Conservation (phyloP, 2,797 vertebrate species). For the Eulemur albifrons region DNA sequence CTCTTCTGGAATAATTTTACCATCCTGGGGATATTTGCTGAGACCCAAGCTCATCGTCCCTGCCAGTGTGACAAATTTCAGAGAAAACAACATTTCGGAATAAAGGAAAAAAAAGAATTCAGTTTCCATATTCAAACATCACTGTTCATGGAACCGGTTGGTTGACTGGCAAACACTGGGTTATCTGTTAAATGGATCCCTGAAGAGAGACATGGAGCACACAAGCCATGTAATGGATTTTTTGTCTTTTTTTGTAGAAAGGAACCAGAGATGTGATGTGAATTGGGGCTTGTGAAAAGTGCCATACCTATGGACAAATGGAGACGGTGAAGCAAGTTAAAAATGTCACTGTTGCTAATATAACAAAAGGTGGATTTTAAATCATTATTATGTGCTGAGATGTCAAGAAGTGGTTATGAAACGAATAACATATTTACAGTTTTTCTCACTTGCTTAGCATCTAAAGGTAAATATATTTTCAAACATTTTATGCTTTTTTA, state of each 20-base stretch:
- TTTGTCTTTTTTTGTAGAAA: background rate
- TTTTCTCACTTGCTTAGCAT: background rate
- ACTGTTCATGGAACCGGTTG: background rate
- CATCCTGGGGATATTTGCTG: background rate
- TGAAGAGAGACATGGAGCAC: background rate
- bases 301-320: background rate
- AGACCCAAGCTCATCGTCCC: background rate
- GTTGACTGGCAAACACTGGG: background rate
- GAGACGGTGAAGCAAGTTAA: background rate
- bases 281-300: background rate
- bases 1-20: constrained; percentile 4
- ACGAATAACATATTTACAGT: constrained; percentile 16
- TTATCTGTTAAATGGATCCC: background rate
- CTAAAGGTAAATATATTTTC: constrained; percentile 17
- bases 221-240: background rate
- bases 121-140: constrained; percentile 4
- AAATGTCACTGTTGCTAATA: background rate
- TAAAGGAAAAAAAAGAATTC: background rate
- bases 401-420: constrained; percentile 24
- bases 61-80: background rate
- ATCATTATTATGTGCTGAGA: constrained; percentile 1
- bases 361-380: background rate
- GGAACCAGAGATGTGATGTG: background rate
- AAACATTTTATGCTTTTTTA: constrained; percentile 12
- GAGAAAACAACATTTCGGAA: background rate